Evolutionary conservation across 2,113 vertebrate genomes (phyloP), one percentile per base, ranked within the genome.

Genomic region (Takifugu bimaculatus): DNA sequence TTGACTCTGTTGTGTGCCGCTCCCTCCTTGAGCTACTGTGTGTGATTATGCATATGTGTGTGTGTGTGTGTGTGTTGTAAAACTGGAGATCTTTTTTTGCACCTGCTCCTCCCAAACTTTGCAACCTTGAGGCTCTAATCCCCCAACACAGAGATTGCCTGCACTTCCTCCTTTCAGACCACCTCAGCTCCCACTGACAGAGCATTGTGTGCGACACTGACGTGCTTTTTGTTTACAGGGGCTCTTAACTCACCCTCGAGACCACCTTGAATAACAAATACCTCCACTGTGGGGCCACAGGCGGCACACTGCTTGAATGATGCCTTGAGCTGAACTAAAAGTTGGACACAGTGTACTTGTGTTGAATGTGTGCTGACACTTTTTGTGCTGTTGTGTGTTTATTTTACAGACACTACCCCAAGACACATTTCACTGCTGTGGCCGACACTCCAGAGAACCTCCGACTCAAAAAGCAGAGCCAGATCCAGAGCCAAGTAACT

Each of bases 361-460:
- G 44, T 39, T 75, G 7, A 68, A 44, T 62, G 29, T 60, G 11
- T 56, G 56, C 68, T 81, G 57, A 78, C 28, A 9, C 56, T 61
- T 27, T 74, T 65, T 14, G 13, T 28, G 14, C 42, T 67, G 28
- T 71, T 63, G 58, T 74, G 29, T 75, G 65, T 75, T 63, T 79
- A 6, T 80, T 74, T 79, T 76, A n/a, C 91, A 98, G 96, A 90
- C 96, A 98, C 92, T 98, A 99, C 90, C 96, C 96, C 59, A 97
- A 95, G 91, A 93, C 95, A 70, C 89, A 92, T 73, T 98, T 96
- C 90, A 99, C 96, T 83, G 92, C 89, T 72, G 96, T 98, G 88
- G 93, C 94, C 3, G 96, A 98, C 86, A 98, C 97, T 63, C 96
- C 95, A 1, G 96, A 98, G 92, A 98, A 98, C 86, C 91, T 95